phyloP scores from a whole-genome alignment of 2,888 invertebrate species.

The Aphodius granarius region DNA sequence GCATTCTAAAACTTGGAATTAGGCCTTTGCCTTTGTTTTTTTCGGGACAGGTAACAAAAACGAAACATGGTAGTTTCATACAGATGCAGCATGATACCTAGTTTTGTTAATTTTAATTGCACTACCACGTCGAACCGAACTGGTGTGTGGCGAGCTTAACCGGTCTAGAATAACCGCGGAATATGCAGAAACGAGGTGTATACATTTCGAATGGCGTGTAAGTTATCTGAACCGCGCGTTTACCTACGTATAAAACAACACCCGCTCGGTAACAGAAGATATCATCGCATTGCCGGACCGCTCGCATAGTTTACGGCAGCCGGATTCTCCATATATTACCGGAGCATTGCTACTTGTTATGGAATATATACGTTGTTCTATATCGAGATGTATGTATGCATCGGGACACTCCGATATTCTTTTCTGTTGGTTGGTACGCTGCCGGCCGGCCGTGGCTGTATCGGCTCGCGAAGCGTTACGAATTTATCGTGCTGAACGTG shows the following conservation, averaged over 20 bases:
- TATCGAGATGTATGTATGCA: constrained; percentile 1
- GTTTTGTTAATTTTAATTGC: not conserved
- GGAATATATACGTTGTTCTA: constrained; percentile 15
- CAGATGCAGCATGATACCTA: no score
- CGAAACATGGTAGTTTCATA: no score
- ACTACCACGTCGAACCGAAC: not conserved
- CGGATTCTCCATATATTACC: constrained; percentile 19
- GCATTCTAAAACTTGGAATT: no score
- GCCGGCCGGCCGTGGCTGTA: not conserved
- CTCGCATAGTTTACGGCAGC: constrained; percentile 18
- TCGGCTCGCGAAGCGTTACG: not conserved
- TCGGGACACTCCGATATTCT: not conserved
- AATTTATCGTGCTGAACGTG: not conserved
- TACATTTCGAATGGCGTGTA: constrained; percentile 31
- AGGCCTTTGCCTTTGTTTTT: no score
- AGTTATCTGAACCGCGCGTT: constrained; percentile 21
- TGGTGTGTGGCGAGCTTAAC: not conserved
- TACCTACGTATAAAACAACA: not conserved
- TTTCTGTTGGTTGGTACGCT: not conserved
- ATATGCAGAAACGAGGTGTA: constrained; percentile 28
- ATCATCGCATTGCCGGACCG: constrained; percentile 15
- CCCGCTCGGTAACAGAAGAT: not conserved
- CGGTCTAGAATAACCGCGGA: constrained; percentile 16
- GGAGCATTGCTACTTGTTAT: constrained; percentile 22
- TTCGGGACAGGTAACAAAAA: no score